Evolutionary conservation across 2,888 invertebrate genomes (phyloP).

Genomic region (Acanthosepion pharaonis): DNA sequence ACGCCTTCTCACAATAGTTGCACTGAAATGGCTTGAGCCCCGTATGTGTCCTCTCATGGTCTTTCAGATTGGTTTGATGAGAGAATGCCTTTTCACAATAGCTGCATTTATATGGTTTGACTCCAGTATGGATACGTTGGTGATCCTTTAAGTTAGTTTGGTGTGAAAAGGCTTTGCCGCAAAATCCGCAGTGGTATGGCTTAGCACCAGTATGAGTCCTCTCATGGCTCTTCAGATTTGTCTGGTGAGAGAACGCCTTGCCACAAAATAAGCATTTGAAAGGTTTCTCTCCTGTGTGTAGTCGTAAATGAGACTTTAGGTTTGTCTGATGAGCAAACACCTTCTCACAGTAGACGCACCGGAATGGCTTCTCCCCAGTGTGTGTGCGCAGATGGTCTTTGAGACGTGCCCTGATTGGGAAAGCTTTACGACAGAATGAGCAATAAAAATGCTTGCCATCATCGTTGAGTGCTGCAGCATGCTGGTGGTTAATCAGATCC

Average conservation of each 20-base stretch:
- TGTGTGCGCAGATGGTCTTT: conserved; percentile 40
- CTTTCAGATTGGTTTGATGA: conserved; percentile 38
- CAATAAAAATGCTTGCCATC: conserved; percentile 45
- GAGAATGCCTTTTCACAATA: conserved; percentile 34
- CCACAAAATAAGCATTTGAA: conserved; percentile 39
- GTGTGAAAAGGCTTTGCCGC: conserved; percentile 41
- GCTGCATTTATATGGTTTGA: conserved; percentile 36
- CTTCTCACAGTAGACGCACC: conserved; percentile 37
- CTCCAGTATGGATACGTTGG: conserved; percentile 35
- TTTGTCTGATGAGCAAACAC: conserved; percentile 37
- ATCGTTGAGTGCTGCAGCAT: conserved; percentile 37
- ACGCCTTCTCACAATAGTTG: conserved; percentile 43
- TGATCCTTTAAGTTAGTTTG: conserved; percentile 44
- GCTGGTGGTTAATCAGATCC: conserved; percentile 35
- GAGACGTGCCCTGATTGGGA: conserved; percentile 33
- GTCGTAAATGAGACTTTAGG: conserved; percentile 5
- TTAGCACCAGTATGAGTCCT: conserved; percentile 36
- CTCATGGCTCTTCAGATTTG: conserved; percentile 40
- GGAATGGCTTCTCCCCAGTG: conserved; percentile 34
- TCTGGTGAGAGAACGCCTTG: conserved; percentile 38
- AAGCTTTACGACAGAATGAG: conserved; percentile 37
- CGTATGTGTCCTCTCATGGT: conserved; percentile 36
- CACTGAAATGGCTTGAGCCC: conserved; percentile 41
- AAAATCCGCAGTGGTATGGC: conserved; percentile 39
- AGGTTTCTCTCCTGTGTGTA: conserved; percentile 42